Evolutionary conservation across 2,797 vertebrate genomes (phyloP), one percentile per base, ranked within the genome.

Genomic region (Tinamus major): DNA sequence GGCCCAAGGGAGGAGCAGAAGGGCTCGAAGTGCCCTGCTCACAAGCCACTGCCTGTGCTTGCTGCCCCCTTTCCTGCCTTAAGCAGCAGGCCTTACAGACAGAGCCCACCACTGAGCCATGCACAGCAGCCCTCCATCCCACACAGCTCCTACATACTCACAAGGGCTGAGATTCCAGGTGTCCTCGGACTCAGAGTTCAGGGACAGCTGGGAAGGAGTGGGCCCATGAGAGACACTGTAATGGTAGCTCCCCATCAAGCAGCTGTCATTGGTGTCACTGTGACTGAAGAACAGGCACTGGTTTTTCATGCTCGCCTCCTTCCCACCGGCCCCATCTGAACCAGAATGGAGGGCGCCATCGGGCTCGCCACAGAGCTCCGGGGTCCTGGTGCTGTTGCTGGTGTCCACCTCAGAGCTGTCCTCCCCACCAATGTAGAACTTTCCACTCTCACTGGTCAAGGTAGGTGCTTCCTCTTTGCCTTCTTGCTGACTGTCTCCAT

Each of bases 111-210:
- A 55, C 35, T 27, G 81, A 65, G 37, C 49, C 64, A 21, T 17
- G 20, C 77, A 51, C 26, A 67, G 5, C 62, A 41, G 5, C 62
- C 14, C 44, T 58, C 89, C 85, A 62, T 16, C 19, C 37, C 3
- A 18, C 33, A 59, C 18, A 76, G 33, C 35, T 74, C 67, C 61
- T 55, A 35, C 8, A 33, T 93, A 96, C 97, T 97, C 71, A 98
- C 97, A 42, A 49, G 96, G 96, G 62, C 93, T 93, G 81, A 96
- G 87, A 80, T 96, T 95, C 95, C 96, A 96, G 0, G 48, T 75
- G 61, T 97, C 97, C 56, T 95, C 94, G 0, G 84, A 29, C n/a
- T 94, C 92, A 0, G 72, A 92, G 74, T 63, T 94, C 83, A 95
- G 46, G 18, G 95, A 95, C 2, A 90, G 74, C 2, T 79, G 92